Percentiles rank a stretch among this genome's conserved stretches.
Evolutionary conservation across 2,888 invertebrate species (phyloP).

Genomic region (Tachystola acroxantha): DNA sequence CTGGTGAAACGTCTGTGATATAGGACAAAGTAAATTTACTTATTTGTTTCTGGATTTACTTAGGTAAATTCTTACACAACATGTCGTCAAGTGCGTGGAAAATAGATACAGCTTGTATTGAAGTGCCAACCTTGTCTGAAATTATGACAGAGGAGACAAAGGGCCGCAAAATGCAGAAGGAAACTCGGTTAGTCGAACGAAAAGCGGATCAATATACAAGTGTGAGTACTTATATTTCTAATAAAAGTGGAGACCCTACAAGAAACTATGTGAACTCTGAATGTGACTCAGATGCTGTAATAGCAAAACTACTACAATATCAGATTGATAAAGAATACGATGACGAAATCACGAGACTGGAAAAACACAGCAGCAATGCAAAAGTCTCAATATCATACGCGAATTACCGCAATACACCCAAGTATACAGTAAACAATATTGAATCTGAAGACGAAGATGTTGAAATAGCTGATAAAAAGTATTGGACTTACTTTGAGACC

Average conservation of each 20-base stretch:
- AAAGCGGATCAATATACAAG: too few species aligned
- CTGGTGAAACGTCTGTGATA: too few species aligned
- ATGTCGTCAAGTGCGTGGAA: neutral
- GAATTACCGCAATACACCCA: conserved; percentile 81
- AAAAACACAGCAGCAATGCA: conserved; percentile 41
- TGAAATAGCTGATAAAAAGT: conserved; percentile 71
- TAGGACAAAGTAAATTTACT: too few species aligned
- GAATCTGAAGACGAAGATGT: conserved; percentile 73
- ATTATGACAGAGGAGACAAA: neutral
- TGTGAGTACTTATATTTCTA: too few species aligned
- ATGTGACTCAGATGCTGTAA: too few species aligned
- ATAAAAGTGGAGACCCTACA: too few species aligned
- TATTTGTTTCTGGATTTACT: too few species aligned
- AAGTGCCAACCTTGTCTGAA: neutral
- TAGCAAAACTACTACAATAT: neutral
- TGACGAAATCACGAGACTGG: neutral
- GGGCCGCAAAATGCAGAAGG: too few species aligned
- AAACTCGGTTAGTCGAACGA: too few species aligned
- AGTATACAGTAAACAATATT: conserved; percentile 38
- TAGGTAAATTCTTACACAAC: too few species aligned
- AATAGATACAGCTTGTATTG: too few species aligned
- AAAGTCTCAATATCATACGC: conserved; percentile 83
- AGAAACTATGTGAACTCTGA: too few species aligned
- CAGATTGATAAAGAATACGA: neutral
- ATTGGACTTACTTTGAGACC: conserved; percentile 88